Base-by-base conservation (phyloP, 2,888 invertebrate species). In the Drosophila paranaensis region DNA sequence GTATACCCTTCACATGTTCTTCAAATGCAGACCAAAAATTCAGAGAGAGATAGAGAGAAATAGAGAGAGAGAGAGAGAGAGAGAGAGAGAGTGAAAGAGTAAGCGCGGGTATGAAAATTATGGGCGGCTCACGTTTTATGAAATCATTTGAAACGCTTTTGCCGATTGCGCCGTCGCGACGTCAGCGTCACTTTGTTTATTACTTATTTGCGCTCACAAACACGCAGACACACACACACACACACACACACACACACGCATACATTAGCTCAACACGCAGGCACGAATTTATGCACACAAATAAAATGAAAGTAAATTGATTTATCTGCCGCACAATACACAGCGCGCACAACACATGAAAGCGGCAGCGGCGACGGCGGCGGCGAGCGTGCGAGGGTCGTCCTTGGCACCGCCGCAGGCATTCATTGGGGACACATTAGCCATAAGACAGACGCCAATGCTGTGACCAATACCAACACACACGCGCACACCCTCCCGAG, bases 341-440 rank as follows among this genome's bases (percentile, higher is more conserved):
- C 37, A 35, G 42, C 46, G 50, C 48, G 43, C 33, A 50, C 58
- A 46, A 53, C 56, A 71, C 54, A 75, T 58, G 63, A 58, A 65
- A 55, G 68, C 54, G 55, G 35, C 43, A 46, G 51, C 66, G 51
- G 35, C 43, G 46, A 48, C 66, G 51, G 61, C 20, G 20, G 35
- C 43, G 50, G 51, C 66, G 51, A 63, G 67, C 64, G 66, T 61
- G 72, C 55, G 63, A 75, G 74, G 77, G 78, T 77, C 74, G 78
- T 74, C 63, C 60, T 78, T 74, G 71, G 79, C 25, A 58, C 62
- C 66, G 72, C 62, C 66, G 72, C 55, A 56, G 73, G 82, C 82
- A 89, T 82, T 89, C 91, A 90, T 88, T 81, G 84, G 90, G 90
- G 91, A 91, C 89, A 85, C 91, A 91, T 91, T 91, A 90, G 90